Evolutionary conservation across 1,140 invertebrate species (phyloP).

Genomic region (Drosophila arawakana): DNA sequence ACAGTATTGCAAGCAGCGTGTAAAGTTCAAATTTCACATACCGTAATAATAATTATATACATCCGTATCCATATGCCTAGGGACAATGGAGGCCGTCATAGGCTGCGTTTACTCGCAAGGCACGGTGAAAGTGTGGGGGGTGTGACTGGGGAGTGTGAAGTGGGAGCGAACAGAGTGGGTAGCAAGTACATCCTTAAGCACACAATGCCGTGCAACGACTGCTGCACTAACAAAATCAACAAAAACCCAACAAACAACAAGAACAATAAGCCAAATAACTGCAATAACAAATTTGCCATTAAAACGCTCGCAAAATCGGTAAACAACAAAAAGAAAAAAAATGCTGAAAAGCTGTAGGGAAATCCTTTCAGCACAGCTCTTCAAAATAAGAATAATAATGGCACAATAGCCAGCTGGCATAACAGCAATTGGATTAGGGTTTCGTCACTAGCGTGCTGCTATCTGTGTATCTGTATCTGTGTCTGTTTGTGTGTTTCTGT

Average conservation of each 20-base stretch:
- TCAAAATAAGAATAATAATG: slow-evolving; percentile 12
- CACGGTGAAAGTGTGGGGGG: no score
- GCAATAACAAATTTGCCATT: slow-evolving; percentile 55
- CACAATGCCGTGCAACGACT: slow-evolving; percentile 61
- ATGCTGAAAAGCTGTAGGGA: slow-evolving; percentile 18
- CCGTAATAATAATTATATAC: slow-evolving; percentile 21
- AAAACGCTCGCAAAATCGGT: slow-evolving; percentile 49
- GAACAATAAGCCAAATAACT: slow-evolving; percentile 36
- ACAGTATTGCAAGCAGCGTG: not conserved
- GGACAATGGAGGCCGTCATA: slow-evolving; percentile 18
- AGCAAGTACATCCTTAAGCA: slow-evolving; percentile 60
- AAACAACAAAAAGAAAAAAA: slow-evolving; percentile 36
- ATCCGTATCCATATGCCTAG: not conserved
- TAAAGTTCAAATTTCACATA: slow-evolving; percentile 29
- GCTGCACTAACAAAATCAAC: slow-evolving; percentile 11
- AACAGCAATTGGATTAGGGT: slow-evolving; percentile 6
- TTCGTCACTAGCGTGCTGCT: not conserved
- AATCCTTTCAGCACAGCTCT: slow-evolving; percentile 5
- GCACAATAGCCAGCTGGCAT: slow-evolving; percentile 1
- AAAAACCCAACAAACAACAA: slow-evolving; percentile 29
- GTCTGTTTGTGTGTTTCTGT: slow-evolving; percentile 14
- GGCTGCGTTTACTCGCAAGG: not conserved
- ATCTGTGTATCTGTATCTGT: not conserved
- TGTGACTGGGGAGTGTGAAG: not conserved
- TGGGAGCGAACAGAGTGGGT: not conserved